phyloP scores from a whole-genome alignment of 2,113 vertebrate genomes.

The Melanerpes formicivorus region DNA sequence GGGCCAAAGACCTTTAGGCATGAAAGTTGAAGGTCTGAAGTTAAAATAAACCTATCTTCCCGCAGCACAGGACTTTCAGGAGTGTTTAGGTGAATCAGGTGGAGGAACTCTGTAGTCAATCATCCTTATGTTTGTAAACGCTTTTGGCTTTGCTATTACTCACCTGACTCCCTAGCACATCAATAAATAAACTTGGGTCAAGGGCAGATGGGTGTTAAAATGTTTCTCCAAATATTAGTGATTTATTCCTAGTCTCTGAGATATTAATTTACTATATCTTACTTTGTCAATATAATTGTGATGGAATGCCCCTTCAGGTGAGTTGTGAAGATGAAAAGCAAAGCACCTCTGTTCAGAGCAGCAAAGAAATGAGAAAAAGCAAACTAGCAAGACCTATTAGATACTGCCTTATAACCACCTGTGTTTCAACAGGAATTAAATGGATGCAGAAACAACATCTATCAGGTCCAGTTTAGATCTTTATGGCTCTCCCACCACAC shows the following conservation, averaged over 20 bases:
- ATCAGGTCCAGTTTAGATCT: not conserved
- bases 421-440: conserved; percentile 7
- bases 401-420: not conserved
- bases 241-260: conserved; percentile 41
- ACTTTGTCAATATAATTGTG: conserved; percentile 70
- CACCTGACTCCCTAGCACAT: conserved; percentile 47
- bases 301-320: conserved; percentile 68
- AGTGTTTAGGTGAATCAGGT: not conserved
- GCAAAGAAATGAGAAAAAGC: not conserved
- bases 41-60: not conserved
- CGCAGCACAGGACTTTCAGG: accelerated
- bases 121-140: conserved; percentile 2
- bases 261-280: conserved; percentile 63
- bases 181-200: conserved; percentile 33
- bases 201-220: conserved; percentile 47
- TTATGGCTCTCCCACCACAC: not conserved
- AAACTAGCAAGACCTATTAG: not conserved
- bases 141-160: conserved; percentile 20
- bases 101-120: conserved; percentile 22
- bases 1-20: not conserved
- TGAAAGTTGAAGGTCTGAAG: not conserved
- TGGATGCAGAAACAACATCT: not conserved
- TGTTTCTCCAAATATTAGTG: conserved; percentile 53
- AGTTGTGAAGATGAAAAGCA: conserved; percentile 48
- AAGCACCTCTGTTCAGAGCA: conserved; percentile 6